Percentiles rank a stretch among this genome's conserved stretches.
phyloP scores from a whole-genome alignment of 1,140 invertebrate species.

The Pseudomyrmex gracilis region DNA sequence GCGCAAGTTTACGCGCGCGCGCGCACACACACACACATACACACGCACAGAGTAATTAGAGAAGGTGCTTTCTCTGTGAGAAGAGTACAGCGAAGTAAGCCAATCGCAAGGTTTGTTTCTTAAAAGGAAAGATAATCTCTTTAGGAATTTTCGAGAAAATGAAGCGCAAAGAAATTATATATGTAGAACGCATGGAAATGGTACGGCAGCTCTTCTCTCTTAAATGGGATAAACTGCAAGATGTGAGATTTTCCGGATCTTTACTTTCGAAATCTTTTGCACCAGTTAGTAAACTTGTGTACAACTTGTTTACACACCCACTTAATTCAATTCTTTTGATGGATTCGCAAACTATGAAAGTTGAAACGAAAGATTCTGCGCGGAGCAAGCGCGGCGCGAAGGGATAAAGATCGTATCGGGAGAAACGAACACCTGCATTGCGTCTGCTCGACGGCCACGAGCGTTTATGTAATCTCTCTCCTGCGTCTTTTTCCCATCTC shows the following conservation, averaged over 20 bases:
- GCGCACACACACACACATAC: no score
- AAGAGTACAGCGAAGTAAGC: not conserved
- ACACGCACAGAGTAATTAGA: not conserved
- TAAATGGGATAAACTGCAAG: not conserved
- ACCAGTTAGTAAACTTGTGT: not conserved
- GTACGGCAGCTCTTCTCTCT: no score
- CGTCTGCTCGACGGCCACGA: not conserved
- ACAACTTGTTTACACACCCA: not conserved
- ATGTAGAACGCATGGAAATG: no score
- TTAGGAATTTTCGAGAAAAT: not conserved
- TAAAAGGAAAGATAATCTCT: not conserved
- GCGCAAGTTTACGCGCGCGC: no score
- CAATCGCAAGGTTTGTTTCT: not conserved
- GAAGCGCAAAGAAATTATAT: not conserved
- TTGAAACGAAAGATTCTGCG: no score
- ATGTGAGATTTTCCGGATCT: not conserved
- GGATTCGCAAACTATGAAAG: not conserved
- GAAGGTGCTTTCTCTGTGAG: not conserved
- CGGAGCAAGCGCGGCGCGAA: not conserved
- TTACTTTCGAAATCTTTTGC: not conserved
- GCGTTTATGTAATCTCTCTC: slow-evolving; percentile 36
- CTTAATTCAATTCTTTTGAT: slow-evolving; percentile 16
- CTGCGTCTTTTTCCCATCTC: not conserved
- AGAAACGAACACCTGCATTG: slow-evolving; percentile 19
- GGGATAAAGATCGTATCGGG: not conserved